These are phyloP conservation scores for Ariolimax columbianus DNA, from an alignment of 2,888 invertebrate species.

Conservation along the genomic window DNA sequence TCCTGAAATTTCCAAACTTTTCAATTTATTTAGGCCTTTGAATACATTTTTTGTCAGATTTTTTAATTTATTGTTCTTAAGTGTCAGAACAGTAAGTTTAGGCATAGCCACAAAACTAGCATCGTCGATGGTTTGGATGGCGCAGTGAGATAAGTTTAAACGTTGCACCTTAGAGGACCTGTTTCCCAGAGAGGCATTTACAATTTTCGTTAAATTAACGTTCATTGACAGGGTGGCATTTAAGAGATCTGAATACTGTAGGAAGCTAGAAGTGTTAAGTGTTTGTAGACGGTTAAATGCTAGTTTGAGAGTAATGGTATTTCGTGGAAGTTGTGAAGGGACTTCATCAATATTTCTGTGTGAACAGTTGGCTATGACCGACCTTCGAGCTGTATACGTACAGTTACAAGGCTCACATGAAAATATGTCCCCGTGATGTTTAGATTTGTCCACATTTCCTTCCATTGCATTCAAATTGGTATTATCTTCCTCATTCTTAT, in stretches of 20 bases:
- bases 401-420: slow-evolving; percentile 4
- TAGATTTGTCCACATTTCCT: background rate
- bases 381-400: background rate
- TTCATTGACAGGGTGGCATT: background rate
- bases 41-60: background rate
- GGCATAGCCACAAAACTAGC: background rate
- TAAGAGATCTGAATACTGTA: background rate
- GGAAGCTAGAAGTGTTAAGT: background rate
- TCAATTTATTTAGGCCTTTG: background rate
- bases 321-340: slow-evolving; percentile 4
- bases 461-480: background rate
- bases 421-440: slow-evolving; percentile 11
- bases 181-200: background rate
- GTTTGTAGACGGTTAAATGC: background rate
- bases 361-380: slow-evolving; percentile 14
- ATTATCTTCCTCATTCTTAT: background rate
- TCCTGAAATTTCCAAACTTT: background rate
- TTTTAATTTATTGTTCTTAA: background rate
- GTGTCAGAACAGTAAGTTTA: background rate
- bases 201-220: background rate
- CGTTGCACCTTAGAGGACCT: background rate
- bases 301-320: background rate
- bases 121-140: background rate
- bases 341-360: background rate
- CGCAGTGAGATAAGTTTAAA: background rate